These are phyloP conservation scores for Oryzias melastigma DNA, from an alignment of 2,113 vertebrate species.

Conservation along the genomic window DNA sequence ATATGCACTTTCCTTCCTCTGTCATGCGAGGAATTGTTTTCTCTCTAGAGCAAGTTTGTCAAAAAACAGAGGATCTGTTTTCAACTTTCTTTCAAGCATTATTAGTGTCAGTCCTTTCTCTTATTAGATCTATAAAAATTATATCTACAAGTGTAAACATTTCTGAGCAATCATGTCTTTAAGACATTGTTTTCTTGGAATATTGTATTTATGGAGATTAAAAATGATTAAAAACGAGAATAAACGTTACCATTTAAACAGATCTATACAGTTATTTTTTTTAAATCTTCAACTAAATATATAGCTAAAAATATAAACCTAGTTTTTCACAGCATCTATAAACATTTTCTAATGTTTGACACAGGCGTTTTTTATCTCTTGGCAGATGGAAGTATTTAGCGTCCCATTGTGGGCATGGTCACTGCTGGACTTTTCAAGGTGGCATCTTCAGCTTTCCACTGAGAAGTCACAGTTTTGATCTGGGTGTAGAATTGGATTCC, in stretches of 20 bases:
- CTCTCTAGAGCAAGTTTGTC: slow-evolving; percentile 25
- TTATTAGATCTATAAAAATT: background rate
- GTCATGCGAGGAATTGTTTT: slow-evolving; percentile 26
- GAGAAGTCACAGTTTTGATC: slow-evolving; percentile 93
- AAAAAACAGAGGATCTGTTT: slow-evolving; percentile 21
- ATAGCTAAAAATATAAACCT: too few species aligned
- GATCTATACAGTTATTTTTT: too few species aligned
- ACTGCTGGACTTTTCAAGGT: slow-evolving; percentile 87
- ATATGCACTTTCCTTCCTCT: slow-evolving; percentile 54
- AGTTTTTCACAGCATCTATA: slow-evolving; percentile 1
- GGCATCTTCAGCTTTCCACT: slow-evolving; percentile 97
- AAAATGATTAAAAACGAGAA: background rate
- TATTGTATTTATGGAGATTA: slow-evolving; percentile 2
- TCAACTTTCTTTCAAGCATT: slow-evolving; percentile 16
- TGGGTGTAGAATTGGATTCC: slow-evolving; percentile 97
- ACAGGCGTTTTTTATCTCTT: background rate
- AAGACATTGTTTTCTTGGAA: too few species aligned
- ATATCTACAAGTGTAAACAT: background rate
- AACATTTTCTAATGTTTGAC: background rate
- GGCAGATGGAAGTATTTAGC: slow-evolving; percentile 59
- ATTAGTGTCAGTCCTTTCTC: background rate
- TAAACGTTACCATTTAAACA: too few species aligned
- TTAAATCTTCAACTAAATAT: too few species aligned
- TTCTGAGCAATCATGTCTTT: too few species aligned
- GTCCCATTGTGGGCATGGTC: slow-evolving; percentile 97